Evolutionary conservation across 2,113 vertebrate species (phyloP).

Genomic region (Austrofundulus limnaeus): DNA sequence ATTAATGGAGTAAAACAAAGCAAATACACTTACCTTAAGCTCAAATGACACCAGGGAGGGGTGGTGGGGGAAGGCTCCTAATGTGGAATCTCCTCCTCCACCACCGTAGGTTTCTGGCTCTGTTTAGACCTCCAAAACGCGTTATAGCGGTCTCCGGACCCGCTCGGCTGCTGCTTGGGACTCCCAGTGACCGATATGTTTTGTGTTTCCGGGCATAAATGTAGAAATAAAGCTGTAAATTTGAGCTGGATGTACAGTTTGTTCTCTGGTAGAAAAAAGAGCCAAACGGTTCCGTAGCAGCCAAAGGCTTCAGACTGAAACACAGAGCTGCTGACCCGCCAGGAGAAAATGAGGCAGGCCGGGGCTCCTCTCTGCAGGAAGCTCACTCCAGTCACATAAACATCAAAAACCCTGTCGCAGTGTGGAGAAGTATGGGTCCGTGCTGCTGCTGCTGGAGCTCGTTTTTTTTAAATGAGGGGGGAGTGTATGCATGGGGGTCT

Average conservation of each 20-base stretch:
- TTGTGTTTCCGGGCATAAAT: constrained; percentile 50
- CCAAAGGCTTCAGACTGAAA: constrained; percentile 92
- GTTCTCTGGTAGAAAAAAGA: constrained; percentile 89
- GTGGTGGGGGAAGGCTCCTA: constrained; percentile 62
- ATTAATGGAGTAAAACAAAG: constrained; percentile 24
- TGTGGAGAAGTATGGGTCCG: constrained; percentile 33
- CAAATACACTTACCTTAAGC: constrained; percentile 77
- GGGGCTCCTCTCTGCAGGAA: constrained; percentile 76
- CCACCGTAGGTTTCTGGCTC: constrained; percentile 72
- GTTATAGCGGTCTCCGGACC: constrained; percentile 71
- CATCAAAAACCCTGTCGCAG: constrained; percentile 68
- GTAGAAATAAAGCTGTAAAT: constrained; percentile 62
- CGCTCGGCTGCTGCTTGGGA: constrained; percentile 58
- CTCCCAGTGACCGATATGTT: constrained; percentile 73
- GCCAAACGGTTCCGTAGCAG: constrained; percentile 91
- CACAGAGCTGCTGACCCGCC: constrained; percentile 86
- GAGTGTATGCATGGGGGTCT: too few relatives aligned
- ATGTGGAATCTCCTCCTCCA: constrained; percentile 82
- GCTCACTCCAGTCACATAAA: constrained; percentile 66
- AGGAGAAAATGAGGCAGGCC: constrained; percentile 88
- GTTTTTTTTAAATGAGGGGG: too few relatives aligned
- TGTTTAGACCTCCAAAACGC: constrained; percentile 66
- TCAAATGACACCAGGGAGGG: constrained; percentile 76
- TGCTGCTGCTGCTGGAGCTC: constrained; percentile 8
- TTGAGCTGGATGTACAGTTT: constrained; percentile 81